These are phyloP conservation scores for Bryconaethiops microstoma DNA, from an alignment of 2,797 vertebrate species.

Conservation along the genomic window DNA sequence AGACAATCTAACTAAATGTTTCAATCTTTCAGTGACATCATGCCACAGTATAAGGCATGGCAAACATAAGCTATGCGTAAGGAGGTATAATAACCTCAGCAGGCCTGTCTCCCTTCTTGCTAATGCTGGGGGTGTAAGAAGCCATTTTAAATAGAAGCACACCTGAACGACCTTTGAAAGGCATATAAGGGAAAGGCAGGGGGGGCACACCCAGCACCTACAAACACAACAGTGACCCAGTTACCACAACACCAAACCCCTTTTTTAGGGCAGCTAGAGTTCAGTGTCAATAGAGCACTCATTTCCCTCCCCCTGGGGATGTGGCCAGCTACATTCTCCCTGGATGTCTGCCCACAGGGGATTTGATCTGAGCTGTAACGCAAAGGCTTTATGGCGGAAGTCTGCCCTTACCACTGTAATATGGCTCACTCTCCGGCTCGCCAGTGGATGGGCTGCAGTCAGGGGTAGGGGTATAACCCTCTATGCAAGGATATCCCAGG, in stretches of 20 bases:
- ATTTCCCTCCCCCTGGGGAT: conserved; percentile 14
- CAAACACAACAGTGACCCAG: neutral
- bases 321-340: neutral
- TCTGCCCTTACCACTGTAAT: conserved; percentile 84
- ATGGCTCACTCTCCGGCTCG: conserved; percentile 73
- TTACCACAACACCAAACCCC: neutral
- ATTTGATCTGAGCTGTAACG: conserved; percentile 2
- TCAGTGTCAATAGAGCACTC: conserved; percentile 8
- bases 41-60: neutral
- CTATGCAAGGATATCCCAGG: conserved; percentile 76
- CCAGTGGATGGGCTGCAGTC: conserved; percentile 74
- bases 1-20: neutral
- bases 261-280: neutral
- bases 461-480: conserved; percentile 71
- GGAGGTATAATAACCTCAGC: neutral
- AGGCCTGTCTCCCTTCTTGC: neutral
- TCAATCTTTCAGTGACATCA: neutral
- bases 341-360: neutral
- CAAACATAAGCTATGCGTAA: neutral
- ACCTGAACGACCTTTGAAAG: neutral
- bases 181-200: neutral
- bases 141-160: neutral
- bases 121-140: neutral
- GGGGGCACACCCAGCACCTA: neutral
- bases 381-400: neutral